phyloP scores from a whole-genome alignment of 2,888 invertebrate genomes.

The Eulithis prunata region DNA sequence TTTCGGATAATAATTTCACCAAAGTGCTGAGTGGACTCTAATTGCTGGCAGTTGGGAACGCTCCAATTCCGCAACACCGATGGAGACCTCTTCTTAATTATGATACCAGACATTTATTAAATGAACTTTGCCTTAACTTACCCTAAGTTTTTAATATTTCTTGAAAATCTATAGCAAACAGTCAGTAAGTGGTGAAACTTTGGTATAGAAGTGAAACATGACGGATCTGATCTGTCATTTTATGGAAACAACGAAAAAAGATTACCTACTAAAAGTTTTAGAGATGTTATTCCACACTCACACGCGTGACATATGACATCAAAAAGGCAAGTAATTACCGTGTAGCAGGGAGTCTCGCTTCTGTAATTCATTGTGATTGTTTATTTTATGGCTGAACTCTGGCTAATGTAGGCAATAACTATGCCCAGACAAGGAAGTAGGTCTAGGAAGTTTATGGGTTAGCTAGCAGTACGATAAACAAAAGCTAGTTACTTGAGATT shows the following conservation, averaged over 20 bases:
- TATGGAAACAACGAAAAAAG: too few relatives aligned
- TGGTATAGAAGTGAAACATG: conserved; percentile 8
- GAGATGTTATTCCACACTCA: not conserved
- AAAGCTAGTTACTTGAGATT: conserved; percentile 6
- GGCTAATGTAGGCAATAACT: conserved; percentile 31
- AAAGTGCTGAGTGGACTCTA: conserved; percentile 43
- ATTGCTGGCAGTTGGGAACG: conserved; percentile 51
- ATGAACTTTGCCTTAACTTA: not conserved
- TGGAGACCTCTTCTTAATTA: conserved; percentile 13
- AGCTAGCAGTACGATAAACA: conserved; percentile 21
- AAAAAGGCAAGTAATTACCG: not conserved
- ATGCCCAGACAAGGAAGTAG: conserved; percentile 28
- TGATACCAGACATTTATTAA: conserved; percentile 10
- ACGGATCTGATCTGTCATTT: not conserved
- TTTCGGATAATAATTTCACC: conserved; percentile 9
- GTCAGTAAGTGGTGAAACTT: conserved; percentile 1
- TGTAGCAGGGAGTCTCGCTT: conserved; percentile 9
- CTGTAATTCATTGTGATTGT: conserved; percentile 9
- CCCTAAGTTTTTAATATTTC: too few relatives aligned
- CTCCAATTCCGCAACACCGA: conserved; percentile 40
- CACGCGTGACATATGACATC: not conserved
- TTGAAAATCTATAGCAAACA: conserved; percentile 1
- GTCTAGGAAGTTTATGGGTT: conserved; percentile 25
- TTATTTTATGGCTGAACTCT: conserved; percentile 13
- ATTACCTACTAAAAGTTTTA: too few relatives aligned